Conservation (phyloP, 1,140 invertebrate species). For the Atta cephalotes region DNA sequence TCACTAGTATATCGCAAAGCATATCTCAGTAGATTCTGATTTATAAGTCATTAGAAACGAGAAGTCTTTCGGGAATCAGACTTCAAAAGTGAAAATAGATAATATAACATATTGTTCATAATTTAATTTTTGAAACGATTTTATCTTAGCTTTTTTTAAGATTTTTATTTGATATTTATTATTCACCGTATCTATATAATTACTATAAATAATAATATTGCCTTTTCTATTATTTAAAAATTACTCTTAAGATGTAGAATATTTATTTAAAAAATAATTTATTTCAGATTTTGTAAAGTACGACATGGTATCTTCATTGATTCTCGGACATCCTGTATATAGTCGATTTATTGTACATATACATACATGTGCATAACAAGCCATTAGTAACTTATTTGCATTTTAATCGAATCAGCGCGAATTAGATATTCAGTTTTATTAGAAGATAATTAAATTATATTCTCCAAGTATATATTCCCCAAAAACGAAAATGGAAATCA, state of each 20-base stretch:
- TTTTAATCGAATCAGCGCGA: conserved; percentile 12
- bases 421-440: background rate
- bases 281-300: background rate
- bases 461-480: conserved; percentile 16
- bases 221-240: background rate
- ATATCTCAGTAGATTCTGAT: conserved; percentile 17
- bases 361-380: background rate
- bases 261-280: background rate
- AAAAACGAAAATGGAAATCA: conserved; percentile 19
- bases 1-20: background rate
- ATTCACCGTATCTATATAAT: background rate
- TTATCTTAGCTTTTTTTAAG: background rate
- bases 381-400: conserved; percentile 53
- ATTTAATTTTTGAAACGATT: conserved; percentile 6
- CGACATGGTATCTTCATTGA: background rate
- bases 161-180: background rate
- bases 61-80: background rate
- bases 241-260: background rate
- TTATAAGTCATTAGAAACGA: background rate
- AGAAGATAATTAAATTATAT: conserved; percentile 23
- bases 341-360: conserved; percentile 35
- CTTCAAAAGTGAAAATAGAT: background rate
- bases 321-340: conserved; percentile 26
- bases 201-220: background rate
- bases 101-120: background rate